Conservation (phyloP, 2,113 vertebrate genomes). For the Otus sunia region DNA sequence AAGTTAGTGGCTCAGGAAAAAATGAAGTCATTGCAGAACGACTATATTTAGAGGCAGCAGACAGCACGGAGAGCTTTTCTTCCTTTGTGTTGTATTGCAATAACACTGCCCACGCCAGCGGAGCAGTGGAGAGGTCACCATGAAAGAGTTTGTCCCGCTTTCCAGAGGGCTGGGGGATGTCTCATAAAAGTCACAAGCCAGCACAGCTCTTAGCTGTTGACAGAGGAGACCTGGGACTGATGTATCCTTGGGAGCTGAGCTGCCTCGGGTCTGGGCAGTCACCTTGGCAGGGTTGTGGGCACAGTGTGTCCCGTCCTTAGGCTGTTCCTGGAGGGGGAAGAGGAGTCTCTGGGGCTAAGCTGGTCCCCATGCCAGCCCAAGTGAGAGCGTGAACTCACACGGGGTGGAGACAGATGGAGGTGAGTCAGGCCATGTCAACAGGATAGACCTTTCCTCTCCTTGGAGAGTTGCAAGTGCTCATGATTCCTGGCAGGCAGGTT, state of each 20-base stretch:
- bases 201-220: background rate
- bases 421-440: background rate
- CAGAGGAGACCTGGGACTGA: background rate
- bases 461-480: background rate
- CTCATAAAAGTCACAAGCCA: background rate
- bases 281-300: background rate
- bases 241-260: background rate
- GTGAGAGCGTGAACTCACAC: rapidly evolving
- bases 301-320: background rate
- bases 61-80: background rate
- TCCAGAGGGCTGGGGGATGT: background rate
- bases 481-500: background rate
- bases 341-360: background rate
- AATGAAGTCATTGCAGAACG: conserved; percentile 9
- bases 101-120: background rate
- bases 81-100: background rate
- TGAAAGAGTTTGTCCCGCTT: background rate
- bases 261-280: background rate
- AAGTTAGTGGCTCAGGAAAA: conserved; percentile 16
- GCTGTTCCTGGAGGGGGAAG: background rate
- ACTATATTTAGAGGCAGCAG: conserved; percentile 18
- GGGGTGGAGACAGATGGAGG: background rate
- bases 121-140: background rate
- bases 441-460: background rate
- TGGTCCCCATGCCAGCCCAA: background rate